Percentiles rank a stretch among this genome's conserved stretches.
phyloP scores from a whole-genome alignment of 1,140 invertebrate species.

The Ruditapes philippinarum region DNA sequence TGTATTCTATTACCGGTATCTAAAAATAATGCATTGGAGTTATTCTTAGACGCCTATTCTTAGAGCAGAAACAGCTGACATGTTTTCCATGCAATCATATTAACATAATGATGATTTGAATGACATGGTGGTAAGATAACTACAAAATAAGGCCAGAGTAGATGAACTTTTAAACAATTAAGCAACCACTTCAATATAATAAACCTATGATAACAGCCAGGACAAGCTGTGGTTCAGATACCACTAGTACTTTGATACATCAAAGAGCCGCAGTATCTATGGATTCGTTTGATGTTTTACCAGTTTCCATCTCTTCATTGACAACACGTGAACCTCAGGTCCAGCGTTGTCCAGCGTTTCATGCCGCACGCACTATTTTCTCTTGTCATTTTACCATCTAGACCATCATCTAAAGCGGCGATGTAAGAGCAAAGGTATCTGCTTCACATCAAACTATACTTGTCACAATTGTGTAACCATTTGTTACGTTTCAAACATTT shows the following conservation, averaged over 20 bases:
- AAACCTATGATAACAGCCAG: background rate
- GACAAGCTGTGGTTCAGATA: background rate
- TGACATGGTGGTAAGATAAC: background rate
- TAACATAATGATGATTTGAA: too few relatives aligned
- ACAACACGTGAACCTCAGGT: background rate
- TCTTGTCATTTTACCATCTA: background rate
- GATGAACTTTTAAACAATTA: background rate
- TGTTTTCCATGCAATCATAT: too few relatives aligned
- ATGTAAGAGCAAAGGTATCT: background rate
- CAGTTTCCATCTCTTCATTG: background rate
- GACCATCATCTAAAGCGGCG: background rate
- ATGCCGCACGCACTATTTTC: background rate
- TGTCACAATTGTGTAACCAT: slow-evolving; percentile 9
- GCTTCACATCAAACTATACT: background rate
- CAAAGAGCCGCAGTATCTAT: slow-evolving; percentile 4
- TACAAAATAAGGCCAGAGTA: background rate
- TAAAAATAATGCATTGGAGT: too few relatives aligned
- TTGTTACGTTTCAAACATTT: slow-evolving; percentile 5
- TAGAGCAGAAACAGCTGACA: too few relatives aligned
- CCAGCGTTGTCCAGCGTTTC: background rate
- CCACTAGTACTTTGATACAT: background rate
- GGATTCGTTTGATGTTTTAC: slow-evolving; percentile 21
- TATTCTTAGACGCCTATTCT: too few relatives aligned
- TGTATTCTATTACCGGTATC: too few relatives aligned
- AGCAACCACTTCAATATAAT: background rate